Base-by-base conservation (phyloP, 92 coral and sea anemone species). In the Palythoa grandis region DNA sequence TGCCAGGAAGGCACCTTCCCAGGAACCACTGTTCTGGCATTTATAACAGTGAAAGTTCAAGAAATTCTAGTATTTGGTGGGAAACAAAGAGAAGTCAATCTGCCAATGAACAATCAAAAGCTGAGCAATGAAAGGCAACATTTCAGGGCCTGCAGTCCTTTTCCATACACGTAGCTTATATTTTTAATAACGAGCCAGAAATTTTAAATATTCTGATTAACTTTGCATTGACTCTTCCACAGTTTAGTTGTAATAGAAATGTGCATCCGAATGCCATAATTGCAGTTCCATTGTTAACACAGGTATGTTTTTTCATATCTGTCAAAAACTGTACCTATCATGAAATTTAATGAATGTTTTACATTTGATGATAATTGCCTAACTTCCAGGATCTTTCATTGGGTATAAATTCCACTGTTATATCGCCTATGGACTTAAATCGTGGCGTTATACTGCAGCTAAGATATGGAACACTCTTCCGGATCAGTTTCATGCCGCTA, bases 41-140 rank as follows among this genome's bases (percentile, higher is more conserved):
- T 74, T 74, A 74, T 52, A 74, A 29, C 79, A 74, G 47, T 74
- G 63, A 48, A 48, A 48, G 38, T 74, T 50, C 23, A 74, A 74
- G 61, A 74, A 74, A 50, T 48, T 50, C 79, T 52, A 11, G 61
- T 74, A 50, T 74, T 15, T 74, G 79, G 38, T 74, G 79, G 40
- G 17, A 52, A 48, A 52, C 47, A 48, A 74, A 52, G 77, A 72
- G 43, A 74, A 74, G 63, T 74, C 54, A 61, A 74, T 43, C 61
- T 48, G 14, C 63, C 24, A n/a, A n/a, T n/a, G n/a, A n/a, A n/a
- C n/a, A n/a, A n/a, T n/a, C n/a, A n/a, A n/a, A n/a, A n/a, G n/a
- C 71, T 66, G 71, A 12, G 37, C 71, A 66, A 20, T 66, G 71
- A 66, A 66, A 66, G 71, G 37, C 9, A 11, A 25, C 71, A 66